Percentiles rank a stretch among this genome's conserved stretches.
These are phyloP conservation scores for Rotaria socialis DNA, from an alignment of 2,888 invertebrate genomes.

Conservation along the genomic window DNA sequence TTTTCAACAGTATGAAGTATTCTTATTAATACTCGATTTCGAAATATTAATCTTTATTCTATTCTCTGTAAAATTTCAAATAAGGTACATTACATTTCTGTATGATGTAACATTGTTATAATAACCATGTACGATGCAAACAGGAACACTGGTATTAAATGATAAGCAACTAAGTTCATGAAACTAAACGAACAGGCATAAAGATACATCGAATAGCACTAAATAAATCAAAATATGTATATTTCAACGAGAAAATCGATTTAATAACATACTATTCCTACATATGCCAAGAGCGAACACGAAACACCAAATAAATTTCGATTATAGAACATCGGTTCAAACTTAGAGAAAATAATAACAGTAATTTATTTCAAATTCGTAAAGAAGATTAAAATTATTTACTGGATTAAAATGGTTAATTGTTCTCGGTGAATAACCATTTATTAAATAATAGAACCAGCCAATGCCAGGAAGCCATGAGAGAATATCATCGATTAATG, in stretches of 20 bases:
- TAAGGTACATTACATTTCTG: conserved; percentile 49
- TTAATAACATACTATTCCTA: not conserved
- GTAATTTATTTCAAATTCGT: not conserved
- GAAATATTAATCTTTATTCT: too few relatives aligned
- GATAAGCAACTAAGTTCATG: conserved; percentile 50
- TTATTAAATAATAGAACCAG: conserved; percentile 53
- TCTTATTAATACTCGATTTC: too few relatives aligned
- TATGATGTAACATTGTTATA: conserved; percentile 57
- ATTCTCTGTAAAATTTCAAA: not conserved
- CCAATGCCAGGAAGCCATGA: conserved; percentile 51
- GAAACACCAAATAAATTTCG: conserved; percentile 47
- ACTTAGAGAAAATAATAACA: not conserved
- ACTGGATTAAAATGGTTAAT: conserved; percentile 51
- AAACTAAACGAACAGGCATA: conserved; percentile 48
- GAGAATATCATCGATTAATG: conserved; percentile 11
- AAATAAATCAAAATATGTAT: conserved; percentile 35
- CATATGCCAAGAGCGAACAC: conserved; percentile 49
- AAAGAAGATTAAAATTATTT: not conserved
- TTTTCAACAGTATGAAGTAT: too few relatives aligned
- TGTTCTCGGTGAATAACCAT: conserved; percentile 53
- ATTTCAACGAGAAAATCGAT: too few relatives aligned
- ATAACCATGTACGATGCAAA: conserved; percentile 54
- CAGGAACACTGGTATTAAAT: conserved; percentile 51
- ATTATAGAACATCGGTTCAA: conserved; percentile 50
- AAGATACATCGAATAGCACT: conserved; percentile 48